Evolutionary conservation across 2,797 vertebrate species (phyloP).

Genomic region (Dendrocincla fuliginosa): DNA sequence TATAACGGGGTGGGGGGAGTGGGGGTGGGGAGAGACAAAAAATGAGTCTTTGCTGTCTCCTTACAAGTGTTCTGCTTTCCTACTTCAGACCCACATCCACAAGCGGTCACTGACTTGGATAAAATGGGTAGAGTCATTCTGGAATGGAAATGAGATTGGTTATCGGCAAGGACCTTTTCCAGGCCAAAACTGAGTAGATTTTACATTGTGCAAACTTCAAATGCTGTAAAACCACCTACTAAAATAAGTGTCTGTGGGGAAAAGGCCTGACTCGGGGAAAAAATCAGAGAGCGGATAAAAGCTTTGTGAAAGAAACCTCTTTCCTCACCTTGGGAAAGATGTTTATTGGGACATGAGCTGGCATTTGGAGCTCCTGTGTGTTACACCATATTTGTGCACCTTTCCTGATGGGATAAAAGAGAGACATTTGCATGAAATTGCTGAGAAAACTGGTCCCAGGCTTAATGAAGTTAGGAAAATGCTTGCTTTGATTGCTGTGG

Average conservation of each 20-base stretch:
- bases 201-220: not conserved
- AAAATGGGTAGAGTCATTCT: not conserved
- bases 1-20: not conserved
- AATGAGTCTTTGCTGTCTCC: not conserved
- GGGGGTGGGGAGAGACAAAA: too few relatives aligned
- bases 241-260: not conserved
- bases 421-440: not conserved
- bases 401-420: not conserved
- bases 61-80: not conserved
- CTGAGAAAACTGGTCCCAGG: not conserved
- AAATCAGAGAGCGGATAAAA: not conserved
- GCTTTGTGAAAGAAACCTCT: not conserved
- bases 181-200: not conserved
- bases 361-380: not conserved
- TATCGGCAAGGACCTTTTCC: not conserved
- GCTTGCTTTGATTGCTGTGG: not conserved
- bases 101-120: not conserved
- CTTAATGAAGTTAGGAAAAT: not conserved
- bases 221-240: not conserved
- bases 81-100: not conserved
- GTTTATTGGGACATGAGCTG: not conserved
- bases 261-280: not conserved
- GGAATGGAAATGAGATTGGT: not conserved
- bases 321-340: conserved; percentile 15
- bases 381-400: not conserved